phyloP scores from a whole-genome alignment of 2,888 invertebrate genomes.

The Conus canariensis region DNA sequence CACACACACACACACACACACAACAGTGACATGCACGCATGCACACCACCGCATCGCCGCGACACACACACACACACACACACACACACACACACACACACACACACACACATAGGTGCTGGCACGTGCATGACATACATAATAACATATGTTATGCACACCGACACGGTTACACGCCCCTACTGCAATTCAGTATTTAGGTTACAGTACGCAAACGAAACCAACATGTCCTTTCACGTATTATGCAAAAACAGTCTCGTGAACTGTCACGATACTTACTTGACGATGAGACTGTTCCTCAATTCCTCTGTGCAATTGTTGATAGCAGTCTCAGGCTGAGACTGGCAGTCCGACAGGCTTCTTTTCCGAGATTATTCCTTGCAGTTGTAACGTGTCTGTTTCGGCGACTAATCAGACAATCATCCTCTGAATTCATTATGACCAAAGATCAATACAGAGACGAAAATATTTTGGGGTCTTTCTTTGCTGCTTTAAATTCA shows the following conservation, averaged over 20 bases:
- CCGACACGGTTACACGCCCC: not conserved
- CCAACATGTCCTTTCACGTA: too few species aligned
- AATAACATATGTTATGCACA: not conserved
- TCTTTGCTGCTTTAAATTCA: not conserved
- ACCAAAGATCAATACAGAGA: not conserved
- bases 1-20: too few species aligned
- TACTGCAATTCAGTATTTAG: not conserved
- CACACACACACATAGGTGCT: slow-evolving; percentile 8
- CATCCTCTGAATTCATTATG: not conserved
- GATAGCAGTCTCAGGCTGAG: too few species aligned
- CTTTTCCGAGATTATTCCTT: slow-evolving; percentile 8
- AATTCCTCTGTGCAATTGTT: not conserved
- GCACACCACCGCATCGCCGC: too few species aligned
- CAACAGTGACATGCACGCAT: too few species aligned
- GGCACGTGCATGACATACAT: not conserved
- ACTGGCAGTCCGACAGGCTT: not conserved
- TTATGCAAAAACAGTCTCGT: too few species aligned
- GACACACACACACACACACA: too few species aligned
- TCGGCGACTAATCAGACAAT: slow-evolving; percentile 15
- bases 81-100: slow-evolving; percentile 24
- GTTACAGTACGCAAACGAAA: too few species aligned
- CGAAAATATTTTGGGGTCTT: not conserved
- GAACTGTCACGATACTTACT: not conserved
- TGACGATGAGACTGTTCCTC: not conserved
- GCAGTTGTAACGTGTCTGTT: not conserved